Evolutionary conservation across 2,113 vertebrate species (phyloP).

Genomic region (Chaetura pelagica): DNA sequence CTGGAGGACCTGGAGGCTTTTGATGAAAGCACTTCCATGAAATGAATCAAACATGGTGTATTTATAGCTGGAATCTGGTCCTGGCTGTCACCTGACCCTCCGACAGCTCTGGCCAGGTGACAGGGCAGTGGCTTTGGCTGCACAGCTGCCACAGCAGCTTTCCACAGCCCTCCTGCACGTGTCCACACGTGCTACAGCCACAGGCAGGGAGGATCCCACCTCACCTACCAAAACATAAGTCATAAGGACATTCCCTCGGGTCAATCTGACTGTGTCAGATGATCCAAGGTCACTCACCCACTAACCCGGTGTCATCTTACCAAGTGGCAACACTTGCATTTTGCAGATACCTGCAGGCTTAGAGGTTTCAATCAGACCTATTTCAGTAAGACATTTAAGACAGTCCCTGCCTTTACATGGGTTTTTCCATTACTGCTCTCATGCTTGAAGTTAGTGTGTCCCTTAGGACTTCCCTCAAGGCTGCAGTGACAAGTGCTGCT

Average conservation of each 20-base stretch:
- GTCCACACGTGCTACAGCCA: not conserved
- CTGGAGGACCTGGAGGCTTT: not conserved
- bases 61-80: not conserved
- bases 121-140: not conserved
- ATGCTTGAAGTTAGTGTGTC: not conserved
- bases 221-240: not conserved
- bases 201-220: not conserved
- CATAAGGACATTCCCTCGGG: not conserved
- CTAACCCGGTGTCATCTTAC: not conserved
- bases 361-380: not conserved
- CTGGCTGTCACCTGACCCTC: not conserved
- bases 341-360: not conserved
- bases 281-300: not conserved
- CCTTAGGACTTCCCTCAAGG: not conserved
- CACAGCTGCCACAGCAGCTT: not conserved
- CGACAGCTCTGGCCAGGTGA: not conserved
- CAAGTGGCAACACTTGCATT: rapidly evolving
- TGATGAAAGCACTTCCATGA: not conserved
- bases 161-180: not conserved
- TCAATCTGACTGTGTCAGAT: rapidly evolving
- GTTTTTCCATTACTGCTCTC: not conserved
- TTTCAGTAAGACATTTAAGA: not conserved
- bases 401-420: not conserved
- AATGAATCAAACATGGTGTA: not conserved
- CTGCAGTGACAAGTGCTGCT: not conserved